Evolutionary conservation across 2,113 vertebrate genomes (phyloP).

Genomic region (Hiodon tergisus): DNA sequence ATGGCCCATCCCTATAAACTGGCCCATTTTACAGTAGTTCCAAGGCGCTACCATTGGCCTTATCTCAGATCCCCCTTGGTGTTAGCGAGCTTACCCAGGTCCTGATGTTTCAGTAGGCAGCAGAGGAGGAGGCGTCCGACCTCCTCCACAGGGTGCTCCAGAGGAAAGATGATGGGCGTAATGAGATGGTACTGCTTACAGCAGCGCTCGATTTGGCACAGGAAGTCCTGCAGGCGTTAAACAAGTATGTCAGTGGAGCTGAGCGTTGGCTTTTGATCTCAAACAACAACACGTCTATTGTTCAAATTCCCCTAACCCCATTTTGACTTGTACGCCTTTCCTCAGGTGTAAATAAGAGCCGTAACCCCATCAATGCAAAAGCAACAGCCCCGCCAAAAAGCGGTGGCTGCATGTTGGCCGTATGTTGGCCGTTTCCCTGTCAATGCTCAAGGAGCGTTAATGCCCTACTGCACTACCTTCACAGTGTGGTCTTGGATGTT

Average conservation of each 20-base stretch:
- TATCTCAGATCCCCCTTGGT: not conserved
- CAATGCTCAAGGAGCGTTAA: not conserved
- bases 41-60: too few species aligned
- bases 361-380: not conserved
- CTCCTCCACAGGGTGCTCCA: constrained; percentile 95
- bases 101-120: constrained; percentile 95
- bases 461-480: constrained; percentile 64
- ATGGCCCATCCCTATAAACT: too few species aligned
- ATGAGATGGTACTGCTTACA: constrained; percentile 95
- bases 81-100: constrained; percentile 77
- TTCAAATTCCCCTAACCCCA: too few species aligned
- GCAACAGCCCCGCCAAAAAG: not conserved
- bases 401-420: not conserved
- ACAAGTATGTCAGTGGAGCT: not conserved
- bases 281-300: too few species aligned
- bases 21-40: too few species aligned
- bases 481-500: constrained; percentile 93
- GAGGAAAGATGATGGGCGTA: constrained; percentile 90
- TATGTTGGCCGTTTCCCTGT: not conserved
- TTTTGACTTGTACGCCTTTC: too few species aligned
- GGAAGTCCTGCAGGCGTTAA: constrained; percentile 74
- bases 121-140: constrained; percentile 91
- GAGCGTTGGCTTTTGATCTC: too few species aligned
- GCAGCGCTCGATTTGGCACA: constrained; percentile 94
- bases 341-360: too few species aligned